These are phyloP conservation scores for Aethina tumida DNA, from an alignment of 1,140 invertebrate species.

Conservation along the genomic window DNA sequence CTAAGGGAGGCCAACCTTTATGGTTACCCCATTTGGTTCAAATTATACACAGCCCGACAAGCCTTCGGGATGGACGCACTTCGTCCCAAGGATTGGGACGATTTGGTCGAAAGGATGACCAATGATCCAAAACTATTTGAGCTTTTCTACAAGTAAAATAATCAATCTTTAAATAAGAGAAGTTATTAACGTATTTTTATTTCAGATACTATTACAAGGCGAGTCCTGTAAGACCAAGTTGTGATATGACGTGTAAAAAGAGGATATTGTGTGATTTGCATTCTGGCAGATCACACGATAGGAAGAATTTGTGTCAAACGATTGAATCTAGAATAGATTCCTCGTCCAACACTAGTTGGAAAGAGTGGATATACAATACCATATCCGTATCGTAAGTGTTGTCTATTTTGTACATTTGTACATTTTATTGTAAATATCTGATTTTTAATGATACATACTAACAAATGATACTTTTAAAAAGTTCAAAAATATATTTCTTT, in stretches of 20 bases:
- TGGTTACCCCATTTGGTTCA: conserved; percentile 81
- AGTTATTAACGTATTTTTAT: conserved; percentile 1
- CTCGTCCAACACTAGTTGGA: conserved; percentile 62
- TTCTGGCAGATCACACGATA: conserved; percentile 76
- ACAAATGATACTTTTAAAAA: neutral
- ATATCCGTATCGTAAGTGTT: conserved; percentile 72
- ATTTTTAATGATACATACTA: neutral
- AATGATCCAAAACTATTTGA: conserved; percentile 77
- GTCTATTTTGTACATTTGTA: neutral
- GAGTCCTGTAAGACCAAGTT: conserved; percentile 64
- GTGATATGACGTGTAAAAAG: conserved; percentile 76
- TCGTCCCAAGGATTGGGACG: conserved; percentile 77
- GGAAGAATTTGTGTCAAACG: conserved; percentile 69
- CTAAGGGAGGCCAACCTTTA: conserved; percentile 87
- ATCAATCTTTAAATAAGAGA: neutral
- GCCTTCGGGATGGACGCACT: conserved; percentile 74
- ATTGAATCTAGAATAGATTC: conserved; percentile 69
- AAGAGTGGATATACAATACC: conserved; percentile 75
- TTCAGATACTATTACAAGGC: conserved; percentile 80
- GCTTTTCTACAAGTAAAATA: conserved; percentile 74
- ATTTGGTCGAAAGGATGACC: conserved; percentile 71
- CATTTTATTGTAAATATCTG: conserved; percentile 1
- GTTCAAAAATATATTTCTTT: neutral
- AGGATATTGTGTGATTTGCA: conserved; percentile 74
- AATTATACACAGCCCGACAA: conserved; percentile 74